Evolutionary conservation across 2,888 invertebrate species (phyloP).

Genomic region (Meandrusa payeni): DNA sequence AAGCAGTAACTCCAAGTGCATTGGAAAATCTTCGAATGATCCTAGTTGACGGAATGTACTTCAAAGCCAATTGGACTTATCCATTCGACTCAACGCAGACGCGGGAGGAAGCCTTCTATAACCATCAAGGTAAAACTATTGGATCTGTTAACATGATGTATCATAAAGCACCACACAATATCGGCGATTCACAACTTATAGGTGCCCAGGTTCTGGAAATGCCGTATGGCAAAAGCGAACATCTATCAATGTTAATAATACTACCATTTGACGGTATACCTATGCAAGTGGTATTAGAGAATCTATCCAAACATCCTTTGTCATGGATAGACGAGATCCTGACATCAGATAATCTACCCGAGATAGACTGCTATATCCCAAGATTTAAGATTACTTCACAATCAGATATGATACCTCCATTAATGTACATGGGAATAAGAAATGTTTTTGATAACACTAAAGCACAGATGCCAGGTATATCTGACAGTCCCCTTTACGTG

Average conservation of each 20-base stretch:
- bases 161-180: constrained; percentile 80
- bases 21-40: constrained; percentile 75
- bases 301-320: constrained; percentile 67
- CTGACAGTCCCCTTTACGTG: constrained; percentile 77
- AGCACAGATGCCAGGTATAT: constrained; percentile 82
- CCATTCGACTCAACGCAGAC: constrained; percentile 83
- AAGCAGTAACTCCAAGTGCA: constrained; percentile 78
- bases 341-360: constrained; percentile 57
- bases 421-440: constrained; percentile 82
- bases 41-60: constrained; percentile 84
- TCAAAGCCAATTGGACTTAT: constrained; percentile 86
- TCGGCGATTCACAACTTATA: constrained; percentile 73
- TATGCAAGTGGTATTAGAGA: constrained; percentile 69
- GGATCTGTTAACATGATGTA: constrained; percentile 88
- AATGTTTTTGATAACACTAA: constrained; percentile 80
- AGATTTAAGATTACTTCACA: constrained; percentile 78
- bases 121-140: constrained; percentile 74
- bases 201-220: constrained; percentile 84
- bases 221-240: constrained; percentile 83
- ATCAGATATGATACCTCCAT: constrained; percentile 61
- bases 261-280: constrained; percentile 81
- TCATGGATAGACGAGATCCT: constrained; percentile 75
- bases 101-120: constrained; percentile 76
- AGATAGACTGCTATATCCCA: constrained; percentile 82
- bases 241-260: constrained; percentile 83